phyloP scores from a whole-genome alignment of 2,888 invertebrate genomes.

The Coelogynopora nodosa region DNA sequence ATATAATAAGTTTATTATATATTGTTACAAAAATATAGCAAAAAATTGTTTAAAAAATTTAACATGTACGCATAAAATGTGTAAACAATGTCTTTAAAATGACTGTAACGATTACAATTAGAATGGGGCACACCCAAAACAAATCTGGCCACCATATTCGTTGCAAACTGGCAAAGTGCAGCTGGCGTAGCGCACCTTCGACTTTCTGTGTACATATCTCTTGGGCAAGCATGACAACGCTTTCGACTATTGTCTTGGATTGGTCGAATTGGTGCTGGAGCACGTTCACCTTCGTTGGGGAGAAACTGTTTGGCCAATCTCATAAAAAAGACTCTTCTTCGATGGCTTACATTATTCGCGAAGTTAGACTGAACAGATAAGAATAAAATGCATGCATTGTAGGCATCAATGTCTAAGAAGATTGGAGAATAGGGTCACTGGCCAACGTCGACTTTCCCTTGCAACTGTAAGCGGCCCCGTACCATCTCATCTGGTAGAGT shows the following conservation, averaged over 20 bases:
- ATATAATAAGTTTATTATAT: conserved; percentile 13
- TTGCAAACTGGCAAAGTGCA: conserved; percentile 10
- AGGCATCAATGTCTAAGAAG: conserved; percentile 21
- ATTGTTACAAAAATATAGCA: too few species aligned
- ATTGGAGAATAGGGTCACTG: background rate
- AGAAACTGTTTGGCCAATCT: conserved; percentile 19
- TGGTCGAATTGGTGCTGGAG: background rate
- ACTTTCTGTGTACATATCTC: conserved; percentile 10
- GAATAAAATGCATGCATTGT: conserved; percentile 29
- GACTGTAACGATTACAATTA: conserved; percentile 17
- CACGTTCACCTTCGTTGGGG: conserved; percentile 25
- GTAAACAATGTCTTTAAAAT: conserved; percentile 13
- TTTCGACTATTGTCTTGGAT: background rate
- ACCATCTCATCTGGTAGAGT: conserved; percentile 32
- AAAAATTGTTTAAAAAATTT: background rate
- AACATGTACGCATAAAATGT: conserved; percentile 5
- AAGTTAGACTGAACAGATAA: background rate
- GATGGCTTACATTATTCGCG: background rate
- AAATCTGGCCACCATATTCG: conserved; percentile 10
- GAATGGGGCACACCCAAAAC: conserved; percentile 22
- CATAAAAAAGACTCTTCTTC: background rate
- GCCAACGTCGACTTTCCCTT: conserved; percentile 19
- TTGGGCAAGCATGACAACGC: conserved; percentile 3
- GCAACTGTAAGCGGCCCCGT: background rate
- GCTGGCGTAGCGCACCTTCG: conserved; percentile 3